These are phyloP conservation scores for Idaea straminata DNA, from an alignment of 2,888 invertebrate genomes.

Conservation along the genomic window DNA sequence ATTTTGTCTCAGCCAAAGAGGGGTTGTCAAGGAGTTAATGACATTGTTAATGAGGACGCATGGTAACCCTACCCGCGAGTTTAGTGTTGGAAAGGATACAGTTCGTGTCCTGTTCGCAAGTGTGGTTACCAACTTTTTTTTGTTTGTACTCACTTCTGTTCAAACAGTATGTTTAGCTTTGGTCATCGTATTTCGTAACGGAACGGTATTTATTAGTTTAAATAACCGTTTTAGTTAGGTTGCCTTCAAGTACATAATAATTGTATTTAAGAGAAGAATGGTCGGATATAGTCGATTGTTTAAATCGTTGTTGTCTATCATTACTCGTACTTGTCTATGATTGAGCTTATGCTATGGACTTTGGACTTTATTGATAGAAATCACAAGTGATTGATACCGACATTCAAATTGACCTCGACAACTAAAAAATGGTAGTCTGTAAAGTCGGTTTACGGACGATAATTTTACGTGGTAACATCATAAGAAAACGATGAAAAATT, in stretches of 20 bases:
- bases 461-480: too few species aligned
- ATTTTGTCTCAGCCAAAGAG: not conserved
- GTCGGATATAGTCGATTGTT: not conserved
- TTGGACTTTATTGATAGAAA: not conserved
- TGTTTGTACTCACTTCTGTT: constrained; percentile 1
- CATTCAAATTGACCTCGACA: too few species aligned
- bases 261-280: not conserved
- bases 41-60: constrained; percentile 1
- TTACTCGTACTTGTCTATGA: not conserved
- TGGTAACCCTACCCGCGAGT: constrained; percentile 1
- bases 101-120: constrained; percentile 5
- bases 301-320: not conserved
- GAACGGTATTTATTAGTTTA: not conserved
- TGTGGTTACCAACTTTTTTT: not conserved
- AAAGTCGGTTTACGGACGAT: too few species aligned
- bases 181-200: not conserved
- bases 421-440: too few species aligned
- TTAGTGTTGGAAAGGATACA: constrained; percentile 2
- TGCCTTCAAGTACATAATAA: not conserved
- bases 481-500: too few species aligned
- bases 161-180: not conserved
- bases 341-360: not conserved
- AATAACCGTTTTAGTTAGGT: not conserved
- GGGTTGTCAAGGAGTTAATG: not conserved
- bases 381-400: too few species aligned